Base-by-base conservation (phyloP, 2,113 vertebrate genomes). In the Pseudorectes ferrugineus region DNA sequence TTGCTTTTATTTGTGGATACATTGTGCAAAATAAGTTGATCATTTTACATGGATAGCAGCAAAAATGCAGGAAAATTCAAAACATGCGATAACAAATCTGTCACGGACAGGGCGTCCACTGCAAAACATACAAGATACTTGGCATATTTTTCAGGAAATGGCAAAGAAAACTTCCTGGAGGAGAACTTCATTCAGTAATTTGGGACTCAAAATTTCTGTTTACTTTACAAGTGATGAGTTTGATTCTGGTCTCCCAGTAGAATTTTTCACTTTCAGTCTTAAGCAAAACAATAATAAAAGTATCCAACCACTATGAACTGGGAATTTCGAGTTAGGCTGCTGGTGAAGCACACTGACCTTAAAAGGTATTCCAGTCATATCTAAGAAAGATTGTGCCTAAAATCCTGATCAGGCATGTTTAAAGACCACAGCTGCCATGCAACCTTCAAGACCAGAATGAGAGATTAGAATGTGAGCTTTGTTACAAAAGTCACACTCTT, bases 1-100 rank as follows among this genome's bases (percentile, higher is more conserved):
- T 93, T 90, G 35, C 51, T 90, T 95, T 92, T 93, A 77, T 95
- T 92, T 95, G 92, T 95, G 63, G 55, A 38, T 40, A 46, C 8
- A 20, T 70, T 88, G 80, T 86, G 52, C 40, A 89, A 88, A 86
- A 35, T 51, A 66, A 71, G 22, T 73, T 63, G 38, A 71, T 84
- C 1, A 2, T 91, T 93, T 92, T 48, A 46, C 16, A 77, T 3
- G 38, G 7, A 38, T 58, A 74, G 25, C 51, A 80, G 43, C 36
- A 93, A 65, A 90, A 90, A 67, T 55, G 24, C 29, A 71, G 63
- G 63, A 79, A 84, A 83, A 71, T 9, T 65, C 49, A 46, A 46
- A 58, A 43, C 45, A 46, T 6, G 4, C 3, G 3, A 46, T 46
- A 58, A 66, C 22, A 86, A 74, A 43, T 46, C 42, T 80, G 17